phyloP scores from a whole-genome alignment of 2,113 vertebrate species.

The Petrocephalus zakoni region DNA sequence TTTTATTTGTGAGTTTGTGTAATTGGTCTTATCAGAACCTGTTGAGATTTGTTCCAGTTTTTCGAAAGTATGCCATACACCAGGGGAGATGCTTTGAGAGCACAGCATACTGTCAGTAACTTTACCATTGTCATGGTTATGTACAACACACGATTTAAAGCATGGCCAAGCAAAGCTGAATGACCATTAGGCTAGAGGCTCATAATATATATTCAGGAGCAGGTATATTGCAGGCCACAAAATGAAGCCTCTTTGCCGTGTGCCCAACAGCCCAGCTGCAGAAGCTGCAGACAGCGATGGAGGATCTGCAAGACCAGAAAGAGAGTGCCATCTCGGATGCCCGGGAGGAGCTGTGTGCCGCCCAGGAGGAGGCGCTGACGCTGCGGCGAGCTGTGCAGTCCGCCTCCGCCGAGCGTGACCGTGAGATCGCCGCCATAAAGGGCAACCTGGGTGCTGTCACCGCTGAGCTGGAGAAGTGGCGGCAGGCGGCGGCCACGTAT shows the following conservation, averaged over 20 bases:
- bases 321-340: conserved; percentile 67
- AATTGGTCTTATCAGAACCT: neutral
- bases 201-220: neutral
- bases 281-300: conserved; percentile 75
- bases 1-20: neutral
- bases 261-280: conserved; percentile 56
- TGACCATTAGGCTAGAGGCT: neutral
- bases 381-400: conserved; percentile 77
- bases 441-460: conserved; percentile 70
- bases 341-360: conserved; percentile 67
- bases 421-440: conserved; percentile 70
- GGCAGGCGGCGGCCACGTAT: conserved; percentile 74
- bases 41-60: too few relatives aligned
- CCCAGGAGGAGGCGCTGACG: conserved; percentile 77
- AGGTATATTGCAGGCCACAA: neutral
- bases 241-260: neutral
- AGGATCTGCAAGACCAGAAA: conserved; percentile 72
- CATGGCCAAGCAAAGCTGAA: neutral
- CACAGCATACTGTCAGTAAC: neutral
- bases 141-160: neutral
- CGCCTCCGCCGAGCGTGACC: conserved; percentile 71
- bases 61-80: neutral
- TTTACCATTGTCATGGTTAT: neutral
- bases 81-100: neutral
- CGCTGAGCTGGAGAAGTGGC: conserved; percentile 80